phyloP scores from a whole-genome alignment of 2,113 vertebrate genomes.

The Pseudonaja textilis region DNA sequence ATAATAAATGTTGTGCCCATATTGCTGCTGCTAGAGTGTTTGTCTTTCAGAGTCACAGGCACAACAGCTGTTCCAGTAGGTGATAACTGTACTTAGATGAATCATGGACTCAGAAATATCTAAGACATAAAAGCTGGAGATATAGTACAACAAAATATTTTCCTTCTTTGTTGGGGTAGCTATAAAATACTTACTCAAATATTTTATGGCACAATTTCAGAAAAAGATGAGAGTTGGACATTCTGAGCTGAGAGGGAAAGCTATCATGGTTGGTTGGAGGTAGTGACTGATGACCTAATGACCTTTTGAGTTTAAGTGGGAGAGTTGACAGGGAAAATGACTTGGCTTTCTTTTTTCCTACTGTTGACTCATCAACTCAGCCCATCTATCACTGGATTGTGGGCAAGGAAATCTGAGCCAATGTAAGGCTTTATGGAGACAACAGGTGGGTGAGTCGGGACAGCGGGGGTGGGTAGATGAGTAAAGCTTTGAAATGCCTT shows the following conservation, averaged over 20 bases:
- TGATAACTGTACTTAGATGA: neutral
- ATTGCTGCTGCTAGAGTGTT: neutral
- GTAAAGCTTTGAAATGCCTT: conserved; percentile 17
- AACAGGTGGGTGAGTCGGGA: conserved; percentile 27
- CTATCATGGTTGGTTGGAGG: neutral
- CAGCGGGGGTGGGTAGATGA: neutral
- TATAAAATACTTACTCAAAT: neutral
- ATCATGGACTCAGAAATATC: neutral
- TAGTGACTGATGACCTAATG: neutral
- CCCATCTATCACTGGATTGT: conserved; percentile 8
- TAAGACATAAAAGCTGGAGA: neutral
- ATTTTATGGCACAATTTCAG: conserved; percentile 13
- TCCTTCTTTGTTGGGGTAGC: neutral
- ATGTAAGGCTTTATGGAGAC: conserved; percentile 18
- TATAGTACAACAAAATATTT: neutral
- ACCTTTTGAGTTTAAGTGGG: neutral
- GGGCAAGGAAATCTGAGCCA: conserved; percentile 30
- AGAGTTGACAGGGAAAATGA: neutral
- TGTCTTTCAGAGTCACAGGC: neutral
- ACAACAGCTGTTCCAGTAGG: neutral
- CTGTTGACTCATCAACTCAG: neutral
- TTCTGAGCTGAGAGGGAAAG: neutral
- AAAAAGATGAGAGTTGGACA: neutral
- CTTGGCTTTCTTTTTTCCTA: neutral
- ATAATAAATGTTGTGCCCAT: neutral